phyloP scores from a whole-genome alignment of 1,140 invertebrate genomes.

The Tribolium madens region DNA sequence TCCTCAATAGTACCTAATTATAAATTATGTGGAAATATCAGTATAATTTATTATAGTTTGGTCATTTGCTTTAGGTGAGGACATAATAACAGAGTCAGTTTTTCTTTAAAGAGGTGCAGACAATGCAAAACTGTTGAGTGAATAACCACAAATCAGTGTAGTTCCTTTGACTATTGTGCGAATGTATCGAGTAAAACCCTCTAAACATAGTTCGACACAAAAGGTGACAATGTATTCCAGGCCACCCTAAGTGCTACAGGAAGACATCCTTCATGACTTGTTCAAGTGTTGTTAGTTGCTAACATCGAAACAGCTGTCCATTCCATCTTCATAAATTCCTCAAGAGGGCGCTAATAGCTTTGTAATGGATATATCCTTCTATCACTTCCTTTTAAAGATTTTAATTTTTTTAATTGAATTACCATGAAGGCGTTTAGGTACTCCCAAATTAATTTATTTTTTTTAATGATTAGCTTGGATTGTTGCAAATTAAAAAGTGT shows the following conservation, averaged over 20 bases:
- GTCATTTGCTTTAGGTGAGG: neutral
- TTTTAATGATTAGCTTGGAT: neutral
- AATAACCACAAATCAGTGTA: constrained; percentile 55
- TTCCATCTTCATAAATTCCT: constrained; percentile 40
- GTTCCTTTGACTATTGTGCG: constrained; percentile 53
- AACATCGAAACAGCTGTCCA: constrained; percentile 44
- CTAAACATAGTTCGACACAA: constrained; percentile 51
- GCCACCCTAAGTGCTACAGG: constrained; percentile 51
- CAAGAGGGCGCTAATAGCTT: constrained; percentile 54
- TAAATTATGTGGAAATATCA: no score
- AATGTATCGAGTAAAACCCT: constrained; percentile 51
- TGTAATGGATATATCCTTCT: constrained; percentile 50
- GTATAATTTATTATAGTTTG: no score
- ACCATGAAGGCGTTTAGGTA: neutral
- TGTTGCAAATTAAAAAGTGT: neutral
- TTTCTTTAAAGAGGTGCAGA: constrained; percentile 49
- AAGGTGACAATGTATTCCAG: constrained; percentile 54
- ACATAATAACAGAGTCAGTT: constrained; percentile 47
- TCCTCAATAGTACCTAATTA: no score
- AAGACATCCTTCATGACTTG: constrained; percentile 51
- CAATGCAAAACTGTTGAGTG: constrained; percentile 48
- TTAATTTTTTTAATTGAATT: constrained; percentile 39
- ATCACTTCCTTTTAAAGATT: constrained; percentile 35
- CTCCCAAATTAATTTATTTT: neutral
- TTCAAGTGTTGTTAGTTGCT: constrained; percentile 42